These are phyloP conservation scores for Dastarcus helophoroides DNA, from an alignment of 2,888 invertebrate genomes.

Conservation along the genomic window DNA sequence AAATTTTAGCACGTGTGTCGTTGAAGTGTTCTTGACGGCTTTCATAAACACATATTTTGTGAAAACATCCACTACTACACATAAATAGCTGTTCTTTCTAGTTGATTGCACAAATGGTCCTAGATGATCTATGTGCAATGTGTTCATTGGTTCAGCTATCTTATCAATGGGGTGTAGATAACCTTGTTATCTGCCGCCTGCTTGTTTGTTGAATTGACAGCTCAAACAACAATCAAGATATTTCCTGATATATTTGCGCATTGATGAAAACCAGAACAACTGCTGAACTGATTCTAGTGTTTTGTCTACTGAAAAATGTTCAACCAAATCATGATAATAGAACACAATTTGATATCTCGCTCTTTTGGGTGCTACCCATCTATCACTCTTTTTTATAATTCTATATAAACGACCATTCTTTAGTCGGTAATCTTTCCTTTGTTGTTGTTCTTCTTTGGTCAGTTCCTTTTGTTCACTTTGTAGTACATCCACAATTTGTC, in stretches of 20 bases:
- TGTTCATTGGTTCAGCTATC: constrained; percentile 19
- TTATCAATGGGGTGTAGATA: constrained; percentile 16
- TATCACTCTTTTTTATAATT: no score
- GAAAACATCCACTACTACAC: constrained; percentile 24
- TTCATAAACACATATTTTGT: constrained; percentile 26
- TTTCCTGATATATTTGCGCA: constrained; percentile 18
- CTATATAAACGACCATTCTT: no score
- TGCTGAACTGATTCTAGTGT: constrained; percentile 11
- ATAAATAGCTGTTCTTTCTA: constrained; percentile 18
- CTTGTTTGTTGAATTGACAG: constrained; percentile 24
- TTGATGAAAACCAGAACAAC: constrained; percentile 19
- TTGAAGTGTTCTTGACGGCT: constrained; percentile 14
- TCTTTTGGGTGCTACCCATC: no score
- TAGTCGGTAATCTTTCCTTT: no score
- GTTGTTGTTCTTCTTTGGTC: no score
- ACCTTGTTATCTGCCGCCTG: constrained; percentile 16
- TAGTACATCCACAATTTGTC: no score
- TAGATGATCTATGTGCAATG: constrained; percentile 21
- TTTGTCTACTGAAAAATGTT: no score
- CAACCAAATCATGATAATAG: no score
- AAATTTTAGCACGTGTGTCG: constrained; percentile 9
- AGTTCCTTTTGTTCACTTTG: no score
- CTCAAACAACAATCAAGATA: constrained; percentile 24
- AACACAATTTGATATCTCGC: no score
- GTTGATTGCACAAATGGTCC: constrained; percentile 18